Base-by-base conservation (phyloP, 2,113 vertebrate genomes). In the Paradoxurus hermaphroditus region DNA sequence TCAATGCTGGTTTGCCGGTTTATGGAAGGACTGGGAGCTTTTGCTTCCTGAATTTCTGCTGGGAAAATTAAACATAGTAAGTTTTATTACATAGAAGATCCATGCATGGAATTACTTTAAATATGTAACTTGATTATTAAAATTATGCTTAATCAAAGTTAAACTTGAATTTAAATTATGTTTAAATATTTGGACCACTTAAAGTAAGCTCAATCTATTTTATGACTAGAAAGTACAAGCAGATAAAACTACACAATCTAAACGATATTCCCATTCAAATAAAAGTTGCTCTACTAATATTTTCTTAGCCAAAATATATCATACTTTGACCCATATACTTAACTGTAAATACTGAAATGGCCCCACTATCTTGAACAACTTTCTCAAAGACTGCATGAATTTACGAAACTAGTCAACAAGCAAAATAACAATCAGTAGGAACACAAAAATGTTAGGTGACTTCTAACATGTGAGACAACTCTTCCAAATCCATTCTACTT, bases 1-100 rank as follows among this genome's bases (percentile, higher is more conserved):
- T 99, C 99, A 0, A 99, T 98, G 98, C 99, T 99, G 85, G 99
- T 98, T 70, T 99, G 99, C 87, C 99, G 99, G 98, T 99, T 99
- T 63, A 99, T 98, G 65, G 99, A 99, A 5, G 99, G 99, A 97
- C 99, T 99, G 91, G 99, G 98, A 7, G 99, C 98, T 94, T 99
- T 99, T 39, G 98, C 98, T 96, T 99, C 99, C 56, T 99, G 99
- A 94, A 99, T 98, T 89, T 99, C 99, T 99, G 98, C 77, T 96
- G 98, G 87, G 83, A 98, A 98, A 98, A 97, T 90, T 59, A 91
- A 96, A 94, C 75, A 98, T 12, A 96, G 16, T 95, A 97, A 86
- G 77, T 96, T 97, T 97, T 53, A 91, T 95, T 79, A 97, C 27
- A 97, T 0, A 97, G 79, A 96, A 65, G 56, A 95, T n/a, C 75